These are phyloP conservation scores for Lithobius niger DNA, from an alignment of 1,140 invertebrate genomes.

Conservation along the genomic window DNA sequence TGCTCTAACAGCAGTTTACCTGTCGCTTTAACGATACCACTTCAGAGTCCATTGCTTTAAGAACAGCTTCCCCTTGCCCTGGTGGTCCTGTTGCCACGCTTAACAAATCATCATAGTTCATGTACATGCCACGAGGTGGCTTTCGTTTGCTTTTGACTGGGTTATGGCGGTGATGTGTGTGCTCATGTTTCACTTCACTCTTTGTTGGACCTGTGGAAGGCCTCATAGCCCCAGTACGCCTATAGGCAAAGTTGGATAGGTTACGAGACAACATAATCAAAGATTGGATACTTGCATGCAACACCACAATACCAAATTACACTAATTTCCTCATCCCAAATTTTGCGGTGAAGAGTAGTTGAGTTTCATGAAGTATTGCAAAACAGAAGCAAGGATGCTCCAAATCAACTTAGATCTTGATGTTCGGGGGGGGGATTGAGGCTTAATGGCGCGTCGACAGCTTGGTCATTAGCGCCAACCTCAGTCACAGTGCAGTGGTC, in stretches of 20 bases:
- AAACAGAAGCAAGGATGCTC: no score
- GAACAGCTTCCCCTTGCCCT: constrained; percentile 62
- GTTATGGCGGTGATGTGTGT: constrained; percentile 27
- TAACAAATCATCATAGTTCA: constrained; percentile 89
- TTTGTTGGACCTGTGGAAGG: constrained; percentile 49
- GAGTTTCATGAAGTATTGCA: no score
- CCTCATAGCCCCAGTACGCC: constrained; percentile 58
- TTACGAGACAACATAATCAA: neutral
- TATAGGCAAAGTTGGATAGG: constrained; percentile 26
- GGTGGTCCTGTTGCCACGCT: constrained; percentile 59
- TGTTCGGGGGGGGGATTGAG: no score
- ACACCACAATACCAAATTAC: neutral
- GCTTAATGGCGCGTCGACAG: no score
- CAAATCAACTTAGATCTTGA: no score
- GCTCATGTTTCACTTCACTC: constrained; percentile 35
- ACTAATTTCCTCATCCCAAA: no score
- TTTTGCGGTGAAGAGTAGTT: no score
- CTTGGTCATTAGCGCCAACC: no score
- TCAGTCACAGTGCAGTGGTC: no score
- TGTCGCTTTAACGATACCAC: constrained; percentile 84
- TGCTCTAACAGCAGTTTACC: constrained; percentile 46
- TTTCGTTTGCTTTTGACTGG: constrained; percentile 59
- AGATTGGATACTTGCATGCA: neutral
- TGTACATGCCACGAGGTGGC: constrained; percentile 88
- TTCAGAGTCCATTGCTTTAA: constrained; percentile 83